A percentile compares a stretch with the other conserved stretches of the same genome.
phyloP scores from a whole-genome alignment of 2,888 invertebrate species.

The Sarcophaga caerulescens region DNA sequence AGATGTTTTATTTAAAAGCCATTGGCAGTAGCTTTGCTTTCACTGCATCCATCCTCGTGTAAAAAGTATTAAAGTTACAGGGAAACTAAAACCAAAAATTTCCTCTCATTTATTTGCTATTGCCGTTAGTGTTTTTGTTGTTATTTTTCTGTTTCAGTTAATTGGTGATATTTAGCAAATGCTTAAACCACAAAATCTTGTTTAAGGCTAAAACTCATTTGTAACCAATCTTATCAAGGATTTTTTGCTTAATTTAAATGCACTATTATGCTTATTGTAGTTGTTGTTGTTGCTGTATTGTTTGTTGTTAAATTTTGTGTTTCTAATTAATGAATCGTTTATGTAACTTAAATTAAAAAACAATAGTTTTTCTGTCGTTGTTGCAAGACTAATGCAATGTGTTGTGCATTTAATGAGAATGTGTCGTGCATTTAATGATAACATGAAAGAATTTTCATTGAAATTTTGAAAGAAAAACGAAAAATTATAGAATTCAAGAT shows the following conservation, averaged over 20 bases:
- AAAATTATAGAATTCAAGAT: no score
- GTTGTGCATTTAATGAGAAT: background rate
- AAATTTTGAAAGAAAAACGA: no score
- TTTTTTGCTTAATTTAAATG: slow-evolving; percentile 8
- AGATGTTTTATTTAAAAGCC: slow-evolving; percentile 48
- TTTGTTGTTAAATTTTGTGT: background rate
- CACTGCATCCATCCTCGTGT: background rate
- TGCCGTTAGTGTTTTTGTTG: slow-evolving; percentile 41
- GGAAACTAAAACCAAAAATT: background rate
- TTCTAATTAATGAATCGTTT: slow-evolving; percentile 60
- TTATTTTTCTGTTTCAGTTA: slow-evolving; percentile 63
- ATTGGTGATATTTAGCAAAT: slow-evolving; percentile 72
- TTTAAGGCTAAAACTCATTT: slow-evolving; percentile 34
- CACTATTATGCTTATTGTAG: background rate
- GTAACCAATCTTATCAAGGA: slow-evolving; percentile 4
- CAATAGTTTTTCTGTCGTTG: no score
- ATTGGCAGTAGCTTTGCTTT: slow-evolving; percentile 17
- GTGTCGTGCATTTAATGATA: no score
- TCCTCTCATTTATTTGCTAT: slow-evolving; percentile 25
- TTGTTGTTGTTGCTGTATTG: background rate
- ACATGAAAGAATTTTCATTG: no score
- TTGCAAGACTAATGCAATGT: no score
- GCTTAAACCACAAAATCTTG: slow-evolving; percentile 69
- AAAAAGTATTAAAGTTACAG: background rate
- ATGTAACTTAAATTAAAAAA: slow-evolving; percentile 44